Evolutionary conservation across 2,797 vertebrate species (phyloP), one percentile per base, ranked within the genome.

Genomic region (Sebastes glaucus): DNA sequence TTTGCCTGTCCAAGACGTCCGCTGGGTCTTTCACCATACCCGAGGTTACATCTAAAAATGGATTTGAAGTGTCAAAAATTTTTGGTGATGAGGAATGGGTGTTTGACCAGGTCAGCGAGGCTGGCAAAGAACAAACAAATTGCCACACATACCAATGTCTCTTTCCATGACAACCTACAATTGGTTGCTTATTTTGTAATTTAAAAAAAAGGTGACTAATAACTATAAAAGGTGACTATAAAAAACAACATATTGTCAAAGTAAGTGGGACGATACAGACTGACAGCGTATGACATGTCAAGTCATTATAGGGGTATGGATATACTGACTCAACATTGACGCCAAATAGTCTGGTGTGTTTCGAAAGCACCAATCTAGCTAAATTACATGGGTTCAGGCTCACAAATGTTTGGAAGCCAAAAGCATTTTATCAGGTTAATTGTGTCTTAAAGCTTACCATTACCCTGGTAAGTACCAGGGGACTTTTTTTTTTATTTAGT

Each of bases 1-100:
- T 99, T 99, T 98, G 98, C 98, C 98, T 99, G 98, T 99, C 98
- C 98, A 99, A 99, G 98, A 99, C 97, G 97, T 99, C 98, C 97
- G 96, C 97, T 98, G 98, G 98, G 96, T 99, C 98, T 98, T 98
- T 99, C 99, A 98, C 98, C 98, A 98, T 97, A 98, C 97, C 97
- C 97, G 97, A 98, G 96, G 98, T 99, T 99, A 99, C 97, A 99
- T 99, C 99, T 99, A 99, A 99, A 96, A 99, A 99, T 97, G 98
- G 97, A 99, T 99, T 95, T 97, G 96, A 98, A 99, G 98, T 98
- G 97, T 99, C 98, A 99, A 99, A 89, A 94, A 27, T 22, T 20
- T n/a, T n/a, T 96, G 97, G 96, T 96, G 97, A 97, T 97, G 96
- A 98, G 98, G 98, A 98, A 99, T 94, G 98, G 99, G 98, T 99